These are phyloP conservation scores for Cossypha niveicapilla DNA, from an alignment of 2,797 vertebrate species.

Conservation along the genomic window DNA sequence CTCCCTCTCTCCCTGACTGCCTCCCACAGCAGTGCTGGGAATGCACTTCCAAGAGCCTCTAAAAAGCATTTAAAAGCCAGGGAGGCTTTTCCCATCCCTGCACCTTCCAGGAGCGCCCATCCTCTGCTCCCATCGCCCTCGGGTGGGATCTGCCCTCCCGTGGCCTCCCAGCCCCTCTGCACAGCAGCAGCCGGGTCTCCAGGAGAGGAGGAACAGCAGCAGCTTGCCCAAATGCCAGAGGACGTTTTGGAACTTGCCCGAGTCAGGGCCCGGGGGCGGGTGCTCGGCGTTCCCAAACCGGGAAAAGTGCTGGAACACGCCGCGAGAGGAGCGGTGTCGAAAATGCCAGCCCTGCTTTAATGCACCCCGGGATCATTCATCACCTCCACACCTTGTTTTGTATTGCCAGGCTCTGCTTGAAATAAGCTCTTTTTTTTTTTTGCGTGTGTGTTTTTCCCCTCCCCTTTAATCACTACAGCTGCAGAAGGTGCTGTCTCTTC, in stretches of 20 bases:
- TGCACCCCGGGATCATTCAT: constrained; percentile 7
- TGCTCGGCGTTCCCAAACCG: neutral
- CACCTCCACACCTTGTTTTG: constrained; percentile 49
- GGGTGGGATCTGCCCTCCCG: neutral
- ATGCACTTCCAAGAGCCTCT: constrained; percentile 20
- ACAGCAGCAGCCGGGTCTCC: neutral
- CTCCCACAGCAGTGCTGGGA: constrained; percentile 54
- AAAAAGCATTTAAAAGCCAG: neutral
- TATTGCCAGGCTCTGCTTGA: constrained; percentile 12
- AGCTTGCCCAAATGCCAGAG: neutral
- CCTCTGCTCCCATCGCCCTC: neutral
- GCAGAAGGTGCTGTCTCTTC: constrained; percentile 15
- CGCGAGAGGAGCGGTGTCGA: neutral
- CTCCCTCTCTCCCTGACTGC: neutral
- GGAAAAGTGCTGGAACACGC: neutral
- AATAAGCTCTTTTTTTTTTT: neutral
- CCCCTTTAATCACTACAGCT: constrained; percentile 42
- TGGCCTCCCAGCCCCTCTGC: neutral
- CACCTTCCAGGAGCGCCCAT: neutral
- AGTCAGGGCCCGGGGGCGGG: neutral
- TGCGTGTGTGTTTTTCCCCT: too few species aligned
- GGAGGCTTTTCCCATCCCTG: neutral
- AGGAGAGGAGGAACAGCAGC: neutral
- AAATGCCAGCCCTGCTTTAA: constrained; percentile 34
- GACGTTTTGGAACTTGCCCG: constrained; percentile 31